These are phyloP conservation scores for Dimorphilus gyrociliatus DNA, from an alignment of 2,888 invertebrate genomes.

Conservation along the genomic window DNA sequence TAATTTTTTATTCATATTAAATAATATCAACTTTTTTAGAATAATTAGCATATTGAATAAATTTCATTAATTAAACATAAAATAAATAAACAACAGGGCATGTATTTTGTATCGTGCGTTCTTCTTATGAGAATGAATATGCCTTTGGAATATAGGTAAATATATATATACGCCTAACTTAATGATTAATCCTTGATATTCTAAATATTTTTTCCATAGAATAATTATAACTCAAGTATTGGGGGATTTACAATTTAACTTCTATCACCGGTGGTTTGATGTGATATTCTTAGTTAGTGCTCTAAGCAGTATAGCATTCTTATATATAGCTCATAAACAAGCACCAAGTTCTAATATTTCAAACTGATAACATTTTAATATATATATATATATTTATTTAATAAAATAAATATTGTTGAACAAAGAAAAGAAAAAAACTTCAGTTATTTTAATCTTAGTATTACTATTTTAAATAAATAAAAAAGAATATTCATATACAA, in stretches of 20 bases:
- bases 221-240: conserved; percentile 78
- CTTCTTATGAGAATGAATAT: conserved; percentile 96
- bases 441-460: too few relatives aligned
- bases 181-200: neutral
- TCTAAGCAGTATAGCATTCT: conserved; percentile 76
- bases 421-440: too few relatives aligned
- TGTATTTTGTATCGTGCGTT: conserved; percentile 98
- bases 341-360: too few relatives aligned
- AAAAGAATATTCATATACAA: too few relatives aligned
- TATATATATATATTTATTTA: too few relatives aligned
- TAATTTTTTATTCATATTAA: conserved; percentile 3
- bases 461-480: too few relatives aligned
- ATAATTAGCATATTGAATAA: neutral
- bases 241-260: conserved; percentile 92
- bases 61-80: neutral
- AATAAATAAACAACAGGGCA: conserved; percentile 58
- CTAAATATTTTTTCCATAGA: conserved; percentile 38
- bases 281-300: conserved; percentile 96
- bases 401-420: too few relatives aligned
- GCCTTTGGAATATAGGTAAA: conserved; percentile 71
- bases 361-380: too few relatives aligned
- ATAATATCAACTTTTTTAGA: neutral
- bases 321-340: conserved; percentile 60
- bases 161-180: too few relatives aligned
- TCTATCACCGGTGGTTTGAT: conserved; percentile 99